Evolutionary conservation across 2,888 invertebrate species (phyloP), one percentile per base, ranked within the genome.

Genomic region (Eumerus sabulonum): DNA sequence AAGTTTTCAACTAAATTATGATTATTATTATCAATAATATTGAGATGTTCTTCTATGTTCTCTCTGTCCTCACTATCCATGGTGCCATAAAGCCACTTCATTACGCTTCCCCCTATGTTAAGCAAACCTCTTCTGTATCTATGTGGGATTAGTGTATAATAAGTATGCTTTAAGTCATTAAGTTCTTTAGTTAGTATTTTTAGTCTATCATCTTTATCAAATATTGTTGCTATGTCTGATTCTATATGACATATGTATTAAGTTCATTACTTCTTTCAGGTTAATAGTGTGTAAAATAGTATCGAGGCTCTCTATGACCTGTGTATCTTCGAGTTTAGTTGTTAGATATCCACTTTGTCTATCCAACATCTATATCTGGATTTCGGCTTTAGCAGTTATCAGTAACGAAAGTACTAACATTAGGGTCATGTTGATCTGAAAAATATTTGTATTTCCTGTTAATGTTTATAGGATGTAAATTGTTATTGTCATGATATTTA

Each of bases 71-170:
- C 48, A 19, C 77, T 57, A 51, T 82, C 79, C 76, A 74, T 74
- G 42, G 70, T 76, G 19, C 71, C 74, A 40, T 51, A 81, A n/a
- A 81, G 19, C 36, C 64, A 82, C 36, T 73, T 66, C 40, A 74
- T 40, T 17, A 62, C 48, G 5, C 14, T 57, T 13, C 74, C 77
- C 27, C 54, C 27, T 27, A 79, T 44, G 27, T 76, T 68, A n/a
- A 76, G 35, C 14, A 81, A 62, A 16, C 70, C 72, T 66, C 72
- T 66, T 51, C 44, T 73, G n/a, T 71, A 56, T 47, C 62, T 53
- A 16, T 66, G 47, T 47, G 53, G 60, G n/a, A 63, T n/a, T n/a
- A n/a, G n/a, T n/a, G n/a, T n/a, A n/a, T n/a, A n/a, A n/a, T n/a
- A n/a, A n/a, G n/a, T 47, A 16, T 36, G 11, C 36, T 36, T 36